A percentile compares a stretch with the other conserved stretches of the same genome.
Conservation (phyloP, 53 echinoderm and acorn worm species). For the Paracentrotus lividus region DNA sequence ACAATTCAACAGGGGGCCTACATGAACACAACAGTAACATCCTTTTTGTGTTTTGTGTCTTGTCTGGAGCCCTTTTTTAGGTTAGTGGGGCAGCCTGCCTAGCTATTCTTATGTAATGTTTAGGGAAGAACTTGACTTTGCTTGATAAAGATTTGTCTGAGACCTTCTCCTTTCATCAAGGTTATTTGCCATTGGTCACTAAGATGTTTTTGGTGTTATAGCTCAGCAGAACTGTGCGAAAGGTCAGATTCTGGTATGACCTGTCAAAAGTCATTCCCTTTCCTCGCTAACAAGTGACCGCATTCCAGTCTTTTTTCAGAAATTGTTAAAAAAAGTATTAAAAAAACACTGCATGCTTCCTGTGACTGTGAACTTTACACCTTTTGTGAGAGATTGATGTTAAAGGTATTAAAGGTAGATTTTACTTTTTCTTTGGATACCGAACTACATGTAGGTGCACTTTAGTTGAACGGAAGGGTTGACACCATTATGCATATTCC, state of each 20-base stretch:
- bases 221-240: neutral
- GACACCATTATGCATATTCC: too few species aligned
- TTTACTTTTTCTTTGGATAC: too few species aligned
- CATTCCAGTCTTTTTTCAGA: neutral
- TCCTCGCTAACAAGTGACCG: constrained; percentile 19
- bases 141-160: neutral
- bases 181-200: constrained; percentile 3
- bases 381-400: too few species aligned
- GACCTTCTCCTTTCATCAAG: neutral
- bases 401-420: too few species aligned
- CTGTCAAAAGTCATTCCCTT: constrained; percentile 30
- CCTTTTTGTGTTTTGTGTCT: too few species aligned
- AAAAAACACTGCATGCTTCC: too few species aligned
- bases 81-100: too few species aligned
- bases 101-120: neutral
- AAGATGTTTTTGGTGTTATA: neutral
- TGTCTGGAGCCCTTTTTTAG: too few species aligned
- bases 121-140: neutral
- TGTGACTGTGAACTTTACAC: neutral
- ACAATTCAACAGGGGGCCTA: too few species aligned
- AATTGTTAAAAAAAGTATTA: neutral
- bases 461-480: too few species aligned
- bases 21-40: too few species aligned
- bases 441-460: too few species aligned
- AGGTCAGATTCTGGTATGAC: constrained; percentile 42